Percentiles rank a stretch among this genome's conserved stretches.
These are phyloP conservation scores for Eupeodes luniger DNA, from an alignment of 2,888 invertebrate genomes.

Conservation along the genomic window DNA sequence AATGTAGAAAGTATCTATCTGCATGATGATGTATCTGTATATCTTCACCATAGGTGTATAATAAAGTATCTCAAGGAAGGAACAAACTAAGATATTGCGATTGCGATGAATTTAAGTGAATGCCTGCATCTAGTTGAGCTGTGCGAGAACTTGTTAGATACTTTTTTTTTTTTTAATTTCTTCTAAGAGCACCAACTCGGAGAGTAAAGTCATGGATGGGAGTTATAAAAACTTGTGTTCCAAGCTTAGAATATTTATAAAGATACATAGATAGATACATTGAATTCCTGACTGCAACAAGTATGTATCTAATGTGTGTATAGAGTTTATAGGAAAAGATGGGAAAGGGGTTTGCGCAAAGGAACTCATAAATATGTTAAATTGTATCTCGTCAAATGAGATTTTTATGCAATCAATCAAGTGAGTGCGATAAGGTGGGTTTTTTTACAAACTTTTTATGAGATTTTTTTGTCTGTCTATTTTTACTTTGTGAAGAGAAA, in stretches of 20 bases:
- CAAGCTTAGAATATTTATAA: conserved; percentile 15
- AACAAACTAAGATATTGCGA: conserved; percentile 18
- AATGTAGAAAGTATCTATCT: conserved; percentile 23
- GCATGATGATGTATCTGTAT: conserved; percentile 30
- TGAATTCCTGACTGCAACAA: conserved; percentile 54
- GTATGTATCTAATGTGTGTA: not conserved
- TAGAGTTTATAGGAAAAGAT: not conserved
- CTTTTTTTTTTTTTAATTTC: conserved; percentile 3
- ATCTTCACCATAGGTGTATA: not conserved
- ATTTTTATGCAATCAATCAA: conserved; percentile 78
- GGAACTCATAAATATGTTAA: conserved; percentile 78
- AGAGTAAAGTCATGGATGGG: not conserved
- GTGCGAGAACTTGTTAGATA: conserved; percentile 64
- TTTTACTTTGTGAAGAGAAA: not conserved
- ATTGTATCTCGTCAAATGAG: conserved; percentile 76
- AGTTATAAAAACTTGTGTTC: conserved; percentile 54
- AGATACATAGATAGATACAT: not conserved
- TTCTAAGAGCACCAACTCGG: not conserved
- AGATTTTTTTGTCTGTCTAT: conserved; percentile 5
- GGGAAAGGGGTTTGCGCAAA: conserved; percentile 12
- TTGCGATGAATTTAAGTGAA: conserved; percentile 36
- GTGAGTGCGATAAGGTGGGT: conserved; percentile 62
- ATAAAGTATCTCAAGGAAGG: conserved; percentile 28
- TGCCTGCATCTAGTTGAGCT: conserved; percentile 38
- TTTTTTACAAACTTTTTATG: conserved; percentile 35